phyloP scores from a whole-genome alignment of 2,888 invertebrate species.

The Plebejus argus region DNA sequence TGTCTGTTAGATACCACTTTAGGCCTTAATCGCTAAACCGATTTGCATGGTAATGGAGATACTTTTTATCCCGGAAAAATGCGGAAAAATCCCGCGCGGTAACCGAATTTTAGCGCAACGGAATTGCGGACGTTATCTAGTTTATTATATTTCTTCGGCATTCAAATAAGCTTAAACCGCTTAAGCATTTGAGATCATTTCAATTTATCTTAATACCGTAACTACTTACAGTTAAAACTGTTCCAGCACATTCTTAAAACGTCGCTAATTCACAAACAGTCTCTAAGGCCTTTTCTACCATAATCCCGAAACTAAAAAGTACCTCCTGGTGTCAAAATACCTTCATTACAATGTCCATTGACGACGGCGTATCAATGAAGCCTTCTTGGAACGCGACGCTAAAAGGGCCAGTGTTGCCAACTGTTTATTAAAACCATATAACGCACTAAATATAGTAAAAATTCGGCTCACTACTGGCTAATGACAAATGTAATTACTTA shows the following conservation, averaged over 20 bases:
- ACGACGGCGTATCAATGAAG: not conserved
- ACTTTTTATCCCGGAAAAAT: too few species aligned
- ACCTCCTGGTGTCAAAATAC: conserved; percentile 17
- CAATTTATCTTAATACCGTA: not conserved
- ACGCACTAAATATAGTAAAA: not conserved
- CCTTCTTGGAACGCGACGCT: not conserved
- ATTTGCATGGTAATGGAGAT: too few species aligned
- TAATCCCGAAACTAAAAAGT: not conserved
- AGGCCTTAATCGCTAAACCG: too few species aligned
- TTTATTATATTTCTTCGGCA: too few species aligned
- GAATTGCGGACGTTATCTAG: too few species aligned
- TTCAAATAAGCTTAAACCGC: too few species aligned
- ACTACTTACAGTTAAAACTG: not conserved
- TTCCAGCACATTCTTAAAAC: not conserved
- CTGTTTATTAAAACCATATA: not conserved
- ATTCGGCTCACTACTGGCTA: not conserved
- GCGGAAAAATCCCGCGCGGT: too few species aligned
- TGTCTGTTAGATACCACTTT: too few species aligned
- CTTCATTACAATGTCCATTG: conserved; percentile 22
- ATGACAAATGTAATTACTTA: not conserved
- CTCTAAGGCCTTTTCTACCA: not conserved
- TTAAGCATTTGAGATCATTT: not conserved
- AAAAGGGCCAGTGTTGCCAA: not conserved
- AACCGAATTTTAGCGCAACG: too few species aligned
- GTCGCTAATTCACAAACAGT: conserved; percentile 7